These are phyloP conservation scores for Romanogobio albipinnatus DNA, from an alignment of 2,113 vertebrate species.

Conservation along the genomic window DNA sequence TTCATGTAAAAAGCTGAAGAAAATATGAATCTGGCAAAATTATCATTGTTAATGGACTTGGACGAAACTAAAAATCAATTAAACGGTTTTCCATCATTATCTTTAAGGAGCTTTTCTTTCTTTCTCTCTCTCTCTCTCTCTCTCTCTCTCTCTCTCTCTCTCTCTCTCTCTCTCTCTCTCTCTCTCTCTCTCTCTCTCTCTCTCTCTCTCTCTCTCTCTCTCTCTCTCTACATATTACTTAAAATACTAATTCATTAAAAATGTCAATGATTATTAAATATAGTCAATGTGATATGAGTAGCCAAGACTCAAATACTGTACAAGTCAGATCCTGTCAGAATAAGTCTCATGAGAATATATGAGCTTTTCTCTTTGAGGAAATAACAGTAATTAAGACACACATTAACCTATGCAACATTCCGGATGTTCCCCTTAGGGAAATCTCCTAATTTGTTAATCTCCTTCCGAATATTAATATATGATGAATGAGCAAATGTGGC, in stretches of 20 bases:
- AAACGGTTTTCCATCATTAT: neutral
- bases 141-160: too few species aligned
- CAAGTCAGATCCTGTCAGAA: neutral
- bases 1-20: neutral
- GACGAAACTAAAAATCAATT: neutral
- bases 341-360: neutral
- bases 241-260: too few species aligned
- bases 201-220: too few species aligned
- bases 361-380: neutral
- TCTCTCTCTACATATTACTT: too few species aligned
- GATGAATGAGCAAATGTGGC: neutral
- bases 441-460: slow-evolving; percentile 18
- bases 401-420: neutral
- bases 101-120: neutral
- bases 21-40: too few species aligned
- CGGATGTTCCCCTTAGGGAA: neutral
- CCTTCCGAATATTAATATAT: slow-evolving; percentile 7
- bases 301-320: neutral
- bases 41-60: neutral
- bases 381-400: neutral
- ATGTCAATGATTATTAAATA: neutral
- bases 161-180: too few species aligned
- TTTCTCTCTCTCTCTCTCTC: too few species aligned
- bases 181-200: too few species aligned
- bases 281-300: neutral